Base-by-base conservation (phyloP, 2,888 invertebrate species). In the Leptinotarsa haldemani region DNA sequence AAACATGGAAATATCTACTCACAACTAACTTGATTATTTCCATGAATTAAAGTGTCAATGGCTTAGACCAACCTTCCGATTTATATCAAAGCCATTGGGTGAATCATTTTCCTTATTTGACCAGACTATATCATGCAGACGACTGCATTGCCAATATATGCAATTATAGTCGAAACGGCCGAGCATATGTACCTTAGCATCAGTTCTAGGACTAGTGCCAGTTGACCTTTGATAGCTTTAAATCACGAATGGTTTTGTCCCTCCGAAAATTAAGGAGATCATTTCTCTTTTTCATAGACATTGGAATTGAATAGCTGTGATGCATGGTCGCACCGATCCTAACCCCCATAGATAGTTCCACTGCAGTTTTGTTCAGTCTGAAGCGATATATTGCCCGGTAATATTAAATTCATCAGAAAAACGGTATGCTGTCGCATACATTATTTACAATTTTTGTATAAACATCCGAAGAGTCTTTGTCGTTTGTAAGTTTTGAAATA, bases 211-310 rank as follows among this genome's bases (percentile, higher is more conserved):
- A 84, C 82, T 82, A 76, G 83, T 84, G 85, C 85, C 85, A 86
- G 84, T 85, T 86, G 85, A 86, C 84, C 86, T 85, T 82, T 84
- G 78, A 50, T 61, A 69, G 71, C 74, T 79, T 81, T 84, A 84
- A 85, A 85, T 85, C 83, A 83, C 78, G 67, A 79, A 76, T 69
- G 80, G 84, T 84, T 85, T 85, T 86, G 85, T 85, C 83, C 83
- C 79, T 76, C 78, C 80, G 83, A 85, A 85, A 85, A 86, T 86
- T 86, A 86, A 86, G 84, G 83, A 70, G 85, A 77, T 80, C 84
- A 84, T 86, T 84, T 85, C 83, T 85, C 85, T 85, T 84, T 81
- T 80, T 77, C 79, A 79, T 81, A 77, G 84, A 83, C 84, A 82
- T 81, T 80, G 80, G 84, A 85, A 85, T 84, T 85, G 85, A 85